Evolutionary conservation across 1,140 invertebrate genomes (phyloP).

Genomic region (Drosophila suzukii): DNA sequence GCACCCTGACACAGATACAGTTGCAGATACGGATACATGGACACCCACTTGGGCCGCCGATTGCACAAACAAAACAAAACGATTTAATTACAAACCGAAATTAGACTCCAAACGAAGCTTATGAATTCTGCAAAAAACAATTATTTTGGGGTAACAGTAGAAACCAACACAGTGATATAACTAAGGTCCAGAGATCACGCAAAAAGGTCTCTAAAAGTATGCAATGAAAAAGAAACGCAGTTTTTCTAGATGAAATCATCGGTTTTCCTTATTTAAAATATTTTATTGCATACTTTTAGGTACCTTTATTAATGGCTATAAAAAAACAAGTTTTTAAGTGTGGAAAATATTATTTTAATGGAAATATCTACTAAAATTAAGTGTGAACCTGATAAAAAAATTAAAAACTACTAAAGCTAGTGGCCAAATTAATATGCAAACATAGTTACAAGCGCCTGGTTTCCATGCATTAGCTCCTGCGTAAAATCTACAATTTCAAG

Average conservation of each 20-base stretch:
- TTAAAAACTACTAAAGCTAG: neutral
- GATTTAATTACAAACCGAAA: conserved; percentile 71
- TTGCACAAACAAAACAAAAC: conserved; percentile 49
- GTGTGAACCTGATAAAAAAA: neutral
- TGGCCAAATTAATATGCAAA: neutral
- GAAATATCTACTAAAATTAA: neutral
- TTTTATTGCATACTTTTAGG: too few species aligned
- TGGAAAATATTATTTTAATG: too few species aligned
- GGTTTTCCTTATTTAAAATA: too few species aligned
- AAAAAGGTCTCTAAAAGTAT: neutral
- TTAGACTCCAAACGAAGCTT: conserved; percentile 35
- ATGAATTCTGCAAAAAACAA: neutral
- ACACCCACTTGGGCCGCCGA: conserved; percentile 1
- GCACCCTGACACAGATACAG: conserved; percentile 12
- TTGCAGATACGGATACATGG: neutral
- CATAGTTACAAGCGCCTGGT: conserved; percentile 1
- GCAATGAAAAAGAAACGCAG: too few species aligned
- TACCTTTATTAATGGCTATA: too few species aligned
- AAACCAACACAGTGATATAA: neutral
- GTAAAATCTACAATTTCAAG: conserved; percentile 59
- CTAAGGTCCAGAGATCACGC: neutral
- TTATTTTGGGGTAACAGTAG: neutral
- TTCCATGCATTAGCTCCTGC: conserved; percentile 32
- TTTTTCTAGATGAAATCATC: too few species aligned
- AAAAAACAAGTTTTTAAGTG: too few species aligned